A percentile compares a stretch with the other conserved stretches of the same genome.
phyloP scores from a whole-genome alignment of 2,888 invertebrate species.

The Elmis aenea region DNA sequence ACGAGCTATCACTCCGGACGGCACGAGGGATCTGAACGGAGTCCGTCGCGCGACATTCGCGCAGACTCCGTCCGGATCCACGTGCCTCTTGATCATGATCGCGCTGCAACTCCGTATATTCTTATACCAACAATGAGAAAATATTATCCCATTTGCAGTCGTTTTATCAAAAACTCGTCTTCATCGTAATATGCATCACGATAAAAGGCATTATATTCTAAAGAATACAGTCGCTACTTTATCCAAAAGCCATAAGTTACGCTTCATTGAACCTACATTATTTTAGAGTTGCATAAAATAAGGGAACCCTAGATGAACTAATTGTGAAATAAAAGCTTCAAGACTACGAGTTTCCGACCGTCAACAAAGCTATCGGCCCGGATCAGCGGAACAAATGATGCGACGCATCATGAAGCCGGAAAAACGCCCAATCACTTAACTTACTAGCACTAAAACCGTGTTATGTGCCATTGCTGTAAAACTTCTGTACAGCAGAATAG shows the following conservation, averaged over 20 bases:
- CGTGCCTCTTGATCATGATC: constrained; percentile 22
- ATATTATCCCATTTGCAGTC: constrained; percentile 19
- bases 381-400: constrained; percentile 40
- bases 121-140: constrained; percentile 23
- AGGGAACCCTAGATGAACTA: constrained; percentile 25
- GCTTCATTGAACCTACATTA: constrained; percentile 29
- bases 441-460: constrained; percentile 12
- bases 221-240: constrained; percentile 17
- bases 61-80: constrained; percentile 30
- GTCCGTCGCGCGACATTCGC: constrained; percentile 21
- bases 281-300: constrained; percentile 29
- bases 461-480: no score
- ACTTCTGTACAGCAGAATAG: no score
- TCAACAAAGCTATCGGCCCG: constrained; percentile 33
- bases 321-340: constrained; percentile 30
- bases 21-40: constrained; percentile 26
- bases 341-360: no score
- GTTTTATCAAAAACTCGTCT: constrained; percentile 18
- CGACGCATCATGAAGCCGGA: constrained; percentile 43
- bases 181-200: constrained; percentile 14
- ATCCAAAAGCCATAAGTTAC: constrained; percentile 20
- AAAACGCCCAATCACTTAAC: constrained; percentile 37
- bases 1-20: constrained; percentile 26
- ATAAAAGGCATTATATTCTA: constrained; percentile 16
- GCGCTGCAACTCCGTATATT: constrained; percentile 18